Percentiles rank a stretch among this genome's conserved stretches.
These are phyloP conservation scores for Felis catus DNA, from an alignment of 2,113 vertebrate genomes.

Conservation along the genomic window F.catus_Fca126_mat1.0 CM031421.1:20868001-20868500, in stretches of 20 bases:
- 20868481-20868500: neutral
- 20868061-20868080: slow-evolving; percentile 16
- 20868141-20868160: slow-evolving; percentile 3
- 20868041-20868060: neutral
- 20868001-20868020: neutral
- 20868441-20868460: slow-evolving; percentile 37
- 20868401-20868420: neutral
- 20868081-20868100: slow-evolving; percentile 37
- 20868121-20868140: neutral
- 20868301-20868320: slow-evolving; percentile 27
- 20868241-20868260: slow-evolving; percentile 57
- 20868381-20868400: slow-evolving; percentile 3
- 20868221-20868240: neutral
- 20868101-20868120: slow-evolving; percentile 45
- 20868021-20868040: neutral
- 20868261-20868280: slow-evolving; percentile 26
- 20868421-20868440: slow-evolving; percentile 57
- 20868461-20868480: slow-evolving; percentile 11
- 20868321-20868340: slow-evolving; percentile 28
- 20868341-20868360: neutral
- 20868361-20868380: slow-evolving; percentile 29
- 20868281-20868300: slow-evolving; percentile 30
- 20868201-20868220: slow-evolving; percentile 23
- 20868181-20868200: slow-evolving; percentile 29
- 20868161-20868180: slow-evolving; percentile 9